Base-by-base conservation (phyloP, 2,113 vertebrate species). In the Mus spicilegus region DNA sequence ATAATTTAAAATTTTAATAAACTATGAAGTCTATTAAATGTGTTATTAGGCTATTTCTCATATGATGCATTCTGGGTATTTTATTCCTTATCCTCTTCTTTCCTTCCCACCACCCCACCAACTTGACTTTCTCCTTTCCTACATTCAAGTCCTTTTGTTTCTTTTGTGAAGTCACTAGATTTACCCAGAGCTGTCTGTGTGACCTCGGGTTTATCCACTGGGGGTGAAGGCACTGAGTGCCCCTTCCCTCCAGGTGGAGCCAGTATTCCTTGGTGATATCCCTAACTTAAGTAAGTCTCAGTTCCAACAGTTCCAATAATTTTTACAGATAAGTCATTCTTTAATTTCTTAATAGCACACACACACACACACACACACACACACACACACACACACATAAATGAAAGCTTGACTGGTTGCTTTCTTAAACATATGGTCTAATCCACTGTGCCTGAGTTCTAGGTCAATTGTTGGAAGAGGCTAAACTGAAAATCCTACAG, bases 301-400 rank as follows among this genome's bases (percentile, higher is more conserved):
- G 67, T 82, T 49, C 42, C 63, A 65, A 69, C 16, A 36, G 67
- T 82, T 49, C 42, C 63, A 65, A 69, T 93, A 36, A 80, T 56
- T 90, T 90, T 91, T 87, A 67, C 5, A 95, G 46, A 39, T 86
- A 80, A 90, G 54, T 94, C 26, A n/a, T 84, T 86, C 90, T 85
- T 94, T 89, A 87, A 54, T 63, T 91, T 93, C 63, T 91, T n/a
- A 92, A 46, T 26, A 82, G 42, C 8, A 81, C 28, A 70, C 30
- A 69, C 13, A 69, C 67, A 69, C 33, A 36, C 33, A 70, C 5
- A 70, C 67, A 69, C 33, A 36, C 33, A 70, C 5, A 70, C 63
- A 82, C 8, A 81, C 28, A 70, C 30, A 69, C 13, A 69, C 67
- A 69, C 33, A 36, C 33, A 70, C 5, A 36, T 63, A 90, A 65